Conservation (phyloP, 2,113 vertebrate species). For the Cottus gobio region DNA sequence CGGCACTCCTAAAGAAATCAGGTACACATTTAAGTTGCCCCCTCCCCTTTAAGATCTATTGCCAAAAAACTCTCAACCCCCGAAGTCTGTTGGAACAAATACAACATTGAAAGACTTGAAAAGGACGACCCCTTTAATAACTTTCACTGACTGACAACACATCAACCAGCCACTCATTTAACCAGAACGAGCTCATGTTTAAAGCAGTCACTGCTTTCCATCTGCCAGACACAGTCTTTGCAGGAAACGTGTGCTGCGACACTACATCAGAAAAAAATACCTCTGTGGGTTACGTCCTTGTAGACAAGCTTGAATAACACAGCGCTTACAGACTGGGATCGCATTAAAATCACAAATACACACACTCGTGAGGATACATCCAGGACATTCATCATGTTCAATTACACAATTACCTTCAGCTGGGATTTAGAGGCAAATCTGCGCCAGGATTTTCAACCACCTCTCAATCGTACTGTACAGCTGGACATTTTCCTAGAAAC, state of each 20-base stretch:
- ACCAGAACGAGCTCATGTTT: background rate
- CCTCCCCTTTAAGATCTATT: background rate
- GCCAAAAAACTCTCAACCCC: background rate
- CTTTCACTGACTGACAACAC: background rate
- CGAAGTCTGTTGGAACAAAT: background rate
- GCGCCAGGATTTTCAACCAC: constrained; percentile 38
- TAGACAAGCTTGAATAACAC: constrained; percentile 12
- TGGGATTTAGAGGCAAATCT: constrained; percentile 23
- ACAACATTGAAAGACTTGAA: background rate
- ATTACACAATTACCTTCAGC: constrained; percentile 35
- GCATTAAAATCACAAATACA: background rate
- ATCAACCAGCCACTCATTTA: background rate
- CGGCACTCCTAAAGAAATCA: background rate
- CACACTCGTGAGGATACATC: constrained; percentile 19
- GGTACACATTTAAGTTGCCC: background rate
- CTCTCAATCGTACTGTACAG: constrained; percentile 28
- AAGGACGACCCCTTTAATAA: background rate
- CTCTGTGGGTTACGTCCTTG: constrained; percentile 2
- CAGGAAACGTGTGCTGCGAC: constrained; percentile 40
- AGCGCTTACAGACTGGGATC: background rate
- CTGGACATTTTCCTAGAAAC: constrained; percentile 56
- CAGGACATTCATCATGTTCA: constrained; percentile 65
- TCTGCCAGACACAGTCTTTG: constrained; percentile 8
- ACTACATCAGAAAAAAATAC: constrained; percentile 17
- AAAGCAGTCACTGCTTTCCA: constrained; percentile 10